A percentile compares a stretch with the other conserved stretches of the same genome.
Conservation (phyloP, 2,888 invertebrate species). For the Sepiola atlantica region DNA sequence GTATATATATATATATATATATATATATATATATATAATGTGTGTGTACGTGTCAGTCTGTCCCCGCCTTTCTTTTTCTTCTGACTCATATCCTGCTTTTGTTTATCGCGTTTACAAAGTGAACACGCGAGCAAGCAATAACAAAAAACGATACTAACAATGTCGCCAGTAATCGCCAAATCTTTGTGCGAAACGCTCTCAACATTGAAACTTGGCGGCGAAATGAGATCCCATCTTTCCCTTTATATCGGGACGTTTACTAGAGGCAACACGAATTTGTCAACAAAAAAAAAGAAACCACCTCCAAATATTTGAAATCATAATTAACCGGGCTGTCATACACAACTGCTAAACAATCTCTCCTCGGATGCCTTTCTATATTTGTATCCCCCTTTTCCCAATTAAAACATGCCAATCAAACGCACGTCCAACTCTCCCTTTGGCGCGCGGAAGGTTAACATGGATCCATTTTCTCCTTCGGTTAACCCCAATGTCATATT, state of each 20-base stretch:
- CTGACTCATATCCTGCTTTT: not conserved
- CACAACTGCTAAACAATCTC: not conserved
- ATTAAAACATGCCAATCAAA: not conserved
- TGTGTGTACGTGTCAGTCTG: not conserved
- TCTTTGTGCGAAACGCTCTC: not conserved
- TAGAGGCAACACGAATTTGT: not conserved
- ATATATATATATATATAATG: not conserved
- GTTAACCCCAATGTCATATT: not conserved
- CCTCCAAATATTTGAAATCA: not conserved
- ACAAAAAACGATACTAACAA: not conserved
- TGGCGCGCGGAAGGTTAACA: not conserved
- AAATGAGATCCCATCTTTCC: not conserved
- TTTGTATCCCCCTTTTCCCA: not conserved
- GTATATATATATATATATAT: not conserved
- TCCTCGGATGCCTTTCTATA: not conserved
- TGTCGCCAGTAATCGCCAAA: not conserved
- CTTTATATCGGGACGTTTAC: not conserved
- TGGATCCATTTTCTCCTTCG: constrained; percentile 6
- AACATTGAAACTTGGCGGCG: not conserved
- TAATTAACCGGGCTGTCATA: not conserved
- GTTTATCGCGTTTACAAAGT: not conserved
- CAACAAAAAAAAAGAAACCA: not conserved
- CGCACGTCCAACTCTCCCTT: not conserved
- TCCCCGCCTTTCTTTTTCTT: not conserved
- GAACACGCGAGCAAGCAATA: not conserved